Conservation (phyloP, 2,888 invertebrate genomes). For the Drosophila yooni region DNA sequence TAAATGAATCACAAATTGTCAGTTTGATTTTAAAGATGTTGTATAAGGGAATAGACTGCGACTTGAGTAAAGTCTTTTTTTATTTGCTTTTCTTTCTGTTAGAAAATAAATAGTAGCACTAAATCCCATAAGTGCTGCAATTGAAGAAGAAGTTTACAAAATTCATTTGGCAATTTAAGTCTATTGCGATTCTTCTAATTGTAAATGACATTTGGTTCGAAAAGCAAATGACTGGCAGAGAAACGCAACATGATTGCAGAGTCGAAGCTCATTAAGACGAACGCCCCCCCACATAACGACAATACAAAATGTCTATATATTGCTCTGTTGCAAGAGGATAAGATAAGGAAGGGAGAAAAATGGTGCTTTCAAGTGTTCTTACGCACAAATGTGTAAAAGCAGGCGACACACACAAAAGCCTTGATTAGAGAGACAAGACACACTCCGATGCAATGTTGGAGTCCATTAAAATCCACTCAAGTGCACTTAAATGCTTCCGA, state of each 20-base stretch:
- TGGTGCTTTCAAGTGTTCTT: constrained; percentile 12
- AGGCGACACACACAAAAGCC: constrained; percentile 54
- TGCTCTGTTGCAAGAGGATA: neutral
- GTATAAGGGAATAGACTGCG: neutral
- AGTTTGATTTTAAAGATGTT: neutral
- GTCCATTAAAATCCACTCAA: constrained; percentile 81
- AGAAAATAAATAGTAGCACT: neutral
- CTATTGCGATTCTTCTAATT: constrained; percentile 43
- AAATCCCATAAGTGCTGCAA: constrained; percentile 1
- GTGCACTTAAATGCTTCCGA: constrained; percentile 81
- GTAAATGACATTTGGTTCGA: constrained; percentile 46
- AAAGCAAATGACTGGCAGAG: constrained; percentile 13
- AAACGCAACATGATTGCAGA: constrained; percentile 51
- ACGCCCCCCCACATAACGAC: constrained; percentile 15
- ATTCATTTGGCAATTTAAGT: constrained; percentile 4
- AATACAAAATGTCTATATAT: constrained; percentile 24
- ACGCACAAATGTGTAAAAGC: constrained; percentile 32
- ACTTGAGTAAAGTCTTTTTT: neutral
- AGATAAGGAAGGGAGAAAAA: neutral
- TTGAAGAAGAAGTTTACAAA: constrained; percentile 4
- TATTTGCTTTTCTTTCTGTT: neutral
- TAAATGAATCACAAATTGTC: neutral
- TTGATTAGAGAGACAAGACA: constrained; percentile 73
- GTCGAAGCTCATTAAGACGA: constrained; percentile 56
- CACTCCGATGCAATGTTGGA: constrained; percentile 44